Percentiles rank a stretch among this genome's conserved stretches.
Evolutionary conservation across 2,113 vertebrate genomes (phyloP).

Genomic region (Sebastes fasciatus): DNA sequence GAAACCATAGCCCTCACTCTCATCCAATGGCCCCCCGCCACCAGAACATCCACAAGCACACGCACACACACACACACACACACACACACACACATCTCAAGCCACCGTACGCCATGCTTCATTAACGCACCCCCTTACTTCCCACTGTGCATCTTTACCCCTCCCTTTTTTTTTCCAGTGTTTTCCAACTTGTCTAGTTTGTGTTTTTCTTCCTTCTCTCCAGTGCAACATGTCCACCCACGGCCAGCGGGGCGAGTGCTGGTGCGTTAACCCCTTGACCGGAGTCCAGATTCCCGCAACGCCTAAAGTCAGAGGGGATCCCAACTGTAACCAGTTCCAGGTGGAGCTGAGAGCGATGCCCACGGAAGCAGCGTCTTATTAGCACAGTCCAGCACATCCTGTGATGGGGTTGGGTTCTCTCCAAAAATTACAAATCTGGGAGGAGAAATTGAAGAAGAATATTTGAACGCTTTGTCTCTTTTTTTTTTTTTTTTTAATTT

Average conservation of each 20-base stretch:
- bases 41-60: conserved; percentile 28
- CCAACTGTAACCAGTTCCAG: conserved; percentile 93
- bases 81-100: conserved; percentile 37
- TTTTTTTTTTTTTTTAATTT: background rate
- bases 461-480: background rate
- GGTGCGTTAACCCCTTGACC: conserved; percentile 94
- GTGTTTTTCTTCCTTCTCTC: conserved; percentile 67
- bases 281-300: conserved; percentile 90
- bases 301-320: conserved; percentile 92
- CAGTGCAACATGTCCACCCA: conserved; percentile 98
- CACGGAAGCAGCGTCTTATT: conserved; percentile 15
- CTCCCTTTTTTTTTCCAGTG: conserved; percentile 43
- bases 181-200: conserved; percentile 63
- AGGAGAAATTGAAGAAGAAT: background rate
- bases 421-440: background rate
- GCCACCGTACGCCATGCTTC: conserved; percentile 64
- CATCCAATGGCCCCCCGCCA: conserved; percentile 57
- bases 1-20: conserved; percentile 54
- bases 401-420: background rate
- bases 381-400: background rate
- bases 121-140: conserved; percentile 67
- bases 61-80: conserved; percentile 19
- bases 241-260: conserved; percentile 96
- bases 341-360: conserved; percentile 70
- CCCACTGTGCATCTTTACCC: conserved; percentile 66